These are phyloP conservation scores for Columba livia DNA, from an alignment of 2,113 vertebrate species.

Conservation along the genomic window DNA sequence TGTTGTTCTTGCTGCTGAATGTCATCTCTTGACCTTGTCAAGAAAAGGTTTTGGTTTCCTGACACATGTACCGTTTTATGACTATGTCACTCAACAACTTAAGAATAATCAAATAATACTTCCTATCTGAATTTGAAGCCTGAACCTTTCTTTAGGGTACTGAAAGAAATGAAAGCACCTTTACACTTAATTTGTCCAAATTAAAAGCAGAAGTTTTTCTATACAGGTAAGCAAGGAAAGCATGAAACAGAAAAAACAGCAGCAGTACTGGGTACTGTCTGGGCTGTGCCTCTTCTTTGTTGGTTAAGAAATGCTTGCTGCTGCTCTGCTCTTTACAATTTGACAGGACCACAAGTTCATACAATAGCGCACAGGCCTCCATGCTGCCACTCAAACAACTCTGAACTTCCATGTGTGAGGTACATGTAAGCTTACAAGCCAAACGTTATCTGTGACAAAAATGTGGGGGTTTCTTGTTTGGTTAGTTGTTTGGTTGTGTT, in stretches of 20 bases:
- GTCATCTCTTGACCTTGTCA: neutral
- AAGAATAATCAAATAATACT: neutral
- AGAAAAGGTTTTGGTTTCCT: neutral
- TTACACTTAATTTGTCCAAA: neutral
- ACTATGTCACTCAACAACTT: neutral
- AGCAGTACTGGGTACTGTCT: neutral
- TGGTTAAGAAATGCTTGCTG: neutral
- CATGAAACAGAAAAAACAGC: neutral
- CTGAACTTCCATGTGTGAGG: neutral
- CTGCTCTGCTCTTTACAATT: neutral
- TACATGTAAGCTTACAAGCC: neutral
- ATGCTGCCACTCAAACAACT: neutral
- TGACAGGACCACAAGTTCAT: neutral
- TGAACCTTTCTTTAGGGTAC: neutral
- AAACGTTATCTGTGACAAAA: neutral
- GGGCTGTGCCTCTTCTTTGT: neutral
- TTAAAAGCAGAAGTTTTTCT: neutral
- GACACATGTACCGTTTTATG: neutral
- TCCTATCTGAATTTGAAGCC: neutral
- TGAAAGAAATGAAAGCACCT: neutral
- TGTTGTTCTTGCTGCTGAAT: neutral
- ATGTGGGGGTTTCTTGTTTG: neutral
- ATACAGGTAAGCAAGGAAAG: neutral
- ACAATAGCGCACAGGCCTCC: neutral
- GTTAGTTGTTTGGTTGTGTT: neutral